Base-by-base conservation (phyloP, 2,113 vertebrate species). In the Leptobrachium leishanense region DNA sequence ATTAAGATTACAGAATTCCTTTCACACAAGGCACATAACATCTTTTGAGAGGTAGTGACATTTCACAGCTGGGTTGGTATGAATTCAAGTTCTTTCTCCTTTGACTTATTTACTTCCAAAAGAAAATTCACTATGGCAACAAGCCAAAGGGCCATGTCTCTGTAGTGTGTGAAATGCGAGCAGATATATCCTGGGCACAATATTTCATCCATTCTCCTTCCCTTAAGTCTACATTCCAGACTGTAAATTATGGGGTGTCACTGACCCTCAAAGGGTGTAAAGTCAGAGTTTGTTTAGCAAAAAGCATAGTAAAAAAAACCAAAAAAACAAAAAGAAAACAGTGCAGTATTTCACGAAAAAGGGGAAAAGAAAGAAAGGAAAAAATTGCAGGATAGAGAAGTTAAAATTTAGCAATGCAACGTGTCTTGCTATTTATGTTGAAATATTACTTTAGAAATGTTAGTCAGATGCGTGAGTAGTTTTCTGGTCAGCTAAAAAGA, bases 41-140 rank as follows among this genome's bases (percentile, higher is more conserved):
- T 87, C 85, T 85, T 89, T 88, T 89, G 85, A 88, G 88, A 88
- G 76, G 85, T 87, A 90, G 88, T 89, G 88, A 86, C 86, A 88
- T 88, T 87, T 85, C 85, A 84, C 87, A 86, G 86, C 88, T 89
- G 88, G 86, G 78, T 62, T 72, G 86, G 82, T 78, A 85, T 79
- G 86, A 89, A 86, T 87, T 80, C 82, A 73, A 83, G 78, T 83
- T 82, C 84, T 83, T 84, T 88, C 85, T 87, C 82, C 83, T 88
- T 84, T 3, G 31, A 83, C 85, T 88, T 87, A 84, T 86, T 87
- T 88, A 86, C 83, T 88, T 83, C 84, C 75, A 77, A 85, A 82
- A 83, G 76, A 86, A 85, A 88, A 87, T 86, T 87, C 83, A 76
- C 86, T 85, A 86, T 87, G 86, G 85, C 86, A 89, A 88, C 64